Percentiles rank a stretch among this genome's conserved stretches.
These are phyloP conservation scores for Orchestia grillus DNA, from an alignment of 1,140 invertebrate species.

Conservation along the genomic window DNA sequence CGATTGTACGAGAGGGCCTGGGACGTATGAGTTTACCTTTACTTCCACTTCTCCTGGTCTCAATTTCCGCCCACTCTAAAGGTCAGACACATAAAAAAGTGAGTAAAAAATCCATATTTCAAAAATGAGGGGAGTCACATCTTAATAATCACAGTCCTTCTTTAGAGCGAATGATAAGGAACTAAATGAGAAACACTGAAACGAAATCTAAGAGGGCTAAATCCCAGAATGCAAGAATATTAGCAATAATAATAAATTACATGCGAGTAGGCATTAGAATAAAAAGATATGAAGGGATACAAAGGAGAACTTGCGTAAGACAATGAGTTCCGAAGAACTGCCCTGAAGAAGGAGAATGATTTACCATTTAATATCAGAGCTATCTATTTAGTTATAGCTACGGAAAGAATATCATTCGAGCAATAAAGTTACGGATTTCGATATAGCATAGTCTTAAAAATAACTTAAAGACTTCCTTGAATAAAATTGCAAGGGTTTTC, in stretches of 20 bases:
- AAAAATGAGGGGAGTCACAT: conserved; percentile 11
- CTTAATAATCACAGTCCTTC: neutral
- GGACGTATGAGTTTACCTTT: conserved; percentile 80
- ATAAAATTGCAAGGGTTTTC: neutral
- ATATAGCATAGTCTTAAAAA: neutral
- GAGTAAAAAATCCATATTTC: neutral
- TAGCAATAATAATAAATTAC: neutral
- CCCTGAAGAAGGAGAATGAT: neutral
- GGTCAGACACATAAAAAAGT: conserved; percentile 68
- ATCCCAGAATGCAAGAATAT: neutral
- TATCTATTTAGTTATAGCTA: neutral
- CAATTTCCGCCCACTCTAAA: conserved; percentile 86
- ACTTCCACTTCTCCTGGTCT: conserved; percentile 91
- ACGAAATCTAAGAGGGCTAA: neutral
- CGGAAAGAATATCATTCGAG: neutral
- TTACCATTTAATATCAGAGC: neutral
- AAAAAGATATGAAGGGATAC: neutral
- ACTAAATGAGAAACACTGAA: neutral
- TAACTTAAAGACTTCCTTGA: neutral
- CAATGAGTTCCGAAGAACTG: neutral
- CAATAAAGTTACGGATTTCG: neutral
- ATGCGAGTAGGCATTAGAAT: neutral
- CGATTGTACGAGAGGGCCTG: neutral
- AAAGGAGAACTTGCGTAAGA: neutral
- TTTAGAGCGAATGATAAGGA: neutral